phyloP scores from a whole-genome alignment of 35 echinoderm and acorn worm species.

The Hemicentrotus pulcherrimus region DNA sequence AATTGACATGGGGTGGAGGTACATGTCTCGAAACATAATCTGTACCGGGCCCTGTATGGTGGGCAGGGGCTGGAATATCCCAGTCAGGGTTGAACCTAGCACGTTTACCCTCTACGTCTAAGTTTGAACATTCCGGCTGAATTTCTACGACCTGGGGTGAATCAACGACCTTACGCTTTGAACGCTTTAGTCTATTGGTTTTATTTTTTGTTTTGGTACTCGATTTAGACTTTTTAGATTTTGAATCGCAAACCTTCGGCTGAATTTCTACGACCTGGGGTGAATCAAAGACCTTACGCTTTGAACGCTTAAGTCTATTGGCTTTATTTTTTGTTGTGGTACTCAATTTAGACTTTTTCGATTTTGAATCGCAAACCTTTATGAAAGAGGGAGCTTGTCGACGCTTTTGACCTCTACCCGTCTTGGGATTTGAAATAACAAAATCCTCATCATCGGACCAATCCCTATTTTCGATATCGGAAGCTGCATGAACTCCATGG shows the following conservation, averaged over 20 bases:
- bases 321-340: not conserved
- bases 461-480: not conserved
- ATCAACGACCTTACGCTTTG: not conserved
- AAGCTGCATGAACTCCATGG: not conserved
- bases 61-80: not conserved
- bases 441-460: not conserved
- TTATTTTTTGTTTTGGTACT: not conserved
- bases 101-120: too few species aligned
- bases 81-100: too few species aligned
- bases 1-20: not conserved
- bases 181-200: not conserved
- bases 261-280: too few species aligned
- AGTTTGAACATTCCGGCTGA: too few species aligned
- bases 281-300: not conserved
- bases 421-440: not conserved
- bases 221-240: not conserved
- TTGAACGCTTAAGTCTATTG: not conserved
- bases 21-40: not conserved
- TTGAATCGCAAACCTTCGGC: too few species aligned
- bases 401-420: not conserved
- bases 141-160: too few species aligned
- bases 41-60: not conserved
- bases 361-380: not conserved
- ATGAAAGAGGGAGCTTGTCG: not conserved
- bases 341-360: not conserved